phyloP scores from a whole-genome alignment of 2,113 vertebrate genomes.

The Antidorcas marsupialis region DNA sequence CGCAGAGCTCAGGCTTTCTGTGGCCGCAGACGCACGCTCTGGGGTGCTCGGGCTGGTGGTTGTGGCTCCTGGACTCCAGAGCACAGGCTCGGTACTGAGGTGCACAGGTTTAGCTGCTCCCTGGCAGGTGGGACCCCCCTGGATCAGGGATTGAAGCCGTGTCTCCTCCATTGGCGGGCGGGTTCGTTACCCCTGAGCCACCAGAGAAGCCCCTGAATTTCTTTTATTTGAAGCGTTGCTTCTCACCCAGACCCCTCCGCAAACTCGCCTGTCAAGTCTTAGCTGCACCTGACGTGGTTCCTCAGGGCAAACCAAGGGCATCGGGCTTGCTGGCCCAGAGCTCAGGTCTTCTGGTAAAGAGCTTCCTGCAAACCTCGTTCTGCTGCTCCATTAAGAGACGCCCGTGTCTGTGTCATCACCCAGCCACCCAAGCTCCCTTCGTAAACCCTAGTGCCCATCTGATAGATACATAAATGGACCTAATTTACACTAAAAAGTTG shows the following conservation, averaged over 20 bases:
- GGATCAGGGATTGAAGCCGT: background rate
- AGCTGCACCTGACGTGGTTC: background rate
- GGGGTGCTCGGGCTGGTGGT: rapidly evolving
- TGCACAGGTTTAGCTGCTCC: rapidly evolving
- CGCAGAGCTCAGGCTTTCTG: background rate
- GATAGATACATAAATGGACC: background rate
- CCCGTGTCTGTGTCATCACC: rapidly evolving
- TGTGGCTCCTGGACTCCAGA: background rate
- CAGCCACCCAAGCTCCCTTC: background rate
- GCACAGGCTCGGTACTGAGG: background rate
- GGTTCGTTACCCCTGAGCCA: background rate
- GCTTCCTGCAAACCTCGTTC: background rate
- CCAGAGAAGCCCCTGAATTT: background rate
- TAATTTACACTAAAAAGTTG: background rate
- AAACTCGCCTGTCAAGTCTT: rapidly evolving
- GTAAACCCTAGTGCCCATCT: background rate
- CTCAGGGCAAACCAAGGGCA: background rate
- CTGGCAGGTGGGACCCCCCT: background rate
- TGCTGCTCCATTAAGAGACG: rapidly evolving
- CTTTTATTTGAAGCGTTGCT: background rate
- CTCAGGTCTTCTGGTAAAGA: rapidly evolving
- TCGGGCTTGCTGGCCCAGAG: background rate
- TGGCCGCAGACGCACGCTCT: background rate
- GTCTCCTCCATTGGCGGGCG: background rate
- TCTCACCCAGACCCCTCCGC: background rate